These are phyloP conservation scores for Ophion obscuratus DNA, from an alignment of 2,888 invertebrate genomes.

Conservation along the genomic window DNA sequence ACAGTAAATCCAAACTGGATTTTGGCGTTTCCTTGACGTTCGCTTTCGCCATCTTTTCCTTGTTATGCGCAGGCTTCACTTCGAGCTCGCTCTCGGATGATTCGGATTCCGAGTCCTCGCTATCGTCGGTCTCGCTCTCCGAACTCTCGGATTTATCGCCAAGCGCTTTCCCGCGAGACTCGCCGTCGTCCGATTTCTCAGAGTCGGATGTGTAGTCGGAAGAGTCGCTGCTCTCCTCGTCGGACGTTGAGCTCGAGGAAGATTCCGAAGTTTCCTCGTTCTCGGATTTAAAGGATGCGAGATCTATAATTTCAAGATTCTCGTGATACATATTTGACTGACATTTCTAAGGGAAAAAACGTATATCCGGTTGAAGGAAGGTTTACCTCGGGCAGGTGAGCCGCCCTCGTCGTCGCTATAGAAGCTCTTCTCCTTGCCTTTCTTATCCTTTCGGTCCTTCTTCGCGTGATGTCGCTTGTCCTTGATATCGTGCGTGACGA, in stretches of 20 bases:
- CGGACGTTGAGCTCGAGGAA: conserved; percentile 74
- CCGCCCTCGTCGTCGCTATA: conserved; percentile 84
- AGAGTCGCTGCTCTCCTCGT: conserved; percentile 76
- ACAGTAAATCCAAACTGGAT: conserved; percentile 91
- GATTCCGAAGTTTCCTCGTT: conserved; percentile 84
- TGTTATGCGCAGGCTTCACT: conserved; percentile 73
- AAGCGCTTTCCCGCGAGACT: conserved; percentile 64
- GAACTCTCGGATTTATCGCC: conserved; percentile 74
- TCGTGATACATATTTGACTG: neutral
- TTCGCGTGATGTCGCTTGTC: conserved; percentile 73
- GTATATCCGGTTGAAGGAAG: neutral
- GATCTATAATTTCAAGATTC: conserved; percentile 67
- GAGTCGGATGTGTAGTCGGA: conserved; percentile 81
- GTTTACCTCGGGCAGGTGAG: conserved; percentile 78
- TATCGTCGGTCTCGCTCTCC: conserved; percentile 77
- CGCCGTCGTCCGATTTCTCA: conserved; percentile 62
- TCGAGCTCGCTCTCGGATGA: conserved; percentile 77
- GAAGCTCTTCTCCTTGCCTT: conserved; percentile 86
- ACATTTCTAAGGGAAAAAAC: neutral
- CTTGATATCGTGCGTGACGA: conserved; percentile 77
- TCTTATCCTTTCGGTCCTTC: conserved; percentile 80
- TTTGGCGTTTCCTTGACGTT: conserved; percentile 85
- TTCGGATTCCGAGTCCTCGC: conserved; percentile 77
- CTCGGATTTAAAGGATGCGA: conserved; percentile 68
- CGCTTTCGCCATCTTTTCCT: conserved; percentile 76